A percentile compares a stretch with the other conserved stretches of the same genome.
These are phyloP conservation scores for Frankliniella intonsa DNA, from an alignment of 2,888 invertebrate species.

Conservation along the genomic window DNA sequence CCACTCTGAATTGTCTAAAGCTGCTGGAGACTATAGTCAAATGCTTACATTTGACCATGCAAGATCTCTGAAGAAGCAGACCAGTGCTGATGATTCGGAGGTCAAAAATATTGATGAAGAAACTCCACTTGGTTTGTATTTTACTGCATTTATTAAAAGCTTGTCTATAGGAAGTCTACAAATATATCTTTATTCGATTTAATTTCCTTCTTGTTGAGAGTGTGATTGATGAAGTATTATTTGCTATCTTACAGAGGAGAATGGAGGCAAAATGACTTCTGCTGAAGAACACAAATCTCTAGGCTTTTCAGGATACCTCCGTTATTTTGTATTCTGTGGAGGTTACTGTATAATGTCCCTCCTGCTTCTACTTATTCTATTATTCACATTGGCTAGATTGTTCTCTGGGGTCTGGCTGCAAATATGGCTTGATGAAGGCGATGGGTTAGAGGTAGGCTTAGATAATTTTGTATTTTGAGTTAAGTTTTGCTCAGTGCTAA, in stretches of 20 bases:
- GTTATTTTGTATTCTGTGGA: conserved; percentile 35
- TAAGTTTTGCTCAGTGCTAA: neutral
- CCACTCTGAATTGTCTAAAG: conserved; percentile 50
- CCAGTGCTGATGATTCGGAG: neutral
- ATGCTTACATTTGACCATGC: conserved; percentile 36
- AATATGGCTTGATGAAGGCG: conserved; percentile 41
- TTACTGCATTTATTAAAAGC: neutral
- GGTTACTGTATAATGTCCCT: conserved; percentile 43
- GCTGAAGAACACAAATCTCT: conserved; percentile 33
- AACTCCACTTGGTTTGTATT: neutral
- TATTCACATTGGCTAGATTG: conserved; percentile 44
- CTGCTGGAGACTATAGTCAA: conserved; percentile 44
- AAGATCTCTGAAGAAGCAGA: neutral
- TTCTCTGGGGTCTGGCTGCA: conserved; percentile 41
- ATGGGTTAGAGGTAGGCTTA: conserved; percentile 35
- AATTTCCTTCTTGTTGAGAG: neutral
- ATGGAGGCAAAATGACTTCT: conserved; percentile 33
- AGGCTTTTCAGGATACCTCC: conserved; percentile 28
- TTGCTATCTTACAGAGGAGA: conserved; percentile 28
- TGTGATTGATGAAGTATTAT: neutral
- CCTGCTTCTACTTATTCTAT: conserved; percentile 40
- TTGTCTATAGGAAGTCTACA: neutral
- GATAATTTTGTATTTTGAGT: neutral
- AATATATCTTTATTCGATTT: neutral
- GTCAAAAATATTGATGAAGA: neutral